A percentile compares a stretch with the other conserved stretches of the same genome.
Evolutionary conservation across 2,888 invertebrate species (phyloP).

Genomic region (Scaptomyza parva): DNA sequence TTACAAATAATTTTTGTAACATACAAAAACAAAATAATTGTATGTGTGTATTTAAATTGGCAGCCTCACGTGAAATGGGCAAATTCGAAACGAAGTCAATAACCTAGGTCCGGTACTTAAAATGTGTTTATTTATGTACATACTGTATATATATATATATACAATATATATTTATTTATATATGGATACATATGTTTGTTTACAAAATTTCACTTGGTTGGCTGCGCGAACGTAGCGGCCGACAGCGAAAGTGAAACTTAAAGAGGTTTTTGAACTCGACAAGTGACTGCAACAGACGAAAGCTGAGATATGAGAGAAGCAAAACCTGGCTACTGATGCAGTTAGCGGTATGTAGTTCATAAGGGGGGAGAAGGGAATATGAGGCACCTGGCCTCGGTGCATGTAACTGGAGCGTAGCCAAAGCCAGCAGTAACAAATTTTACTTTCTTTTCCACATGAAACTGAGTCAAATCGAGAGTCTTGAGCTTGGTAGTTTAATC

Average conservation of each 20-base stretch:
- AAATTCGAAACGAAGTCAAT: constrained; percentile 53
- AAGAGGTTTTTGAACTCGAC: constrained; percentile 73
- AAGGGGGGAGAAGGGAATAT: constrained; percentile 1
- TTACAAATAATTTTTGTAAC: too few species aligned
- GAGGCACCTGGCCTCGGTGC: constrained; percentile 51
- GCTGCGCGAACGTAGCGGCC: constrained; percentile 63
- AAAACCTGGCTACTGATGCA: constrained; percentile 6
- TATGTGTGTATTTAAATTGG: constrained; percentile 36
- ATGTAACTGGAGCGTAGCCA: constrained; percentile 76
- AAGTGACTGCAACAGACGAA: constrained; percentile 27
- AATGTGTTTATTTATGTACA: constrained; percentile 2
- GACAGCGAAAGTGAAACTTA: constrained; percentile 76
- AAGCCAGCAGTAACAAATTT: constrained; percentile 55
- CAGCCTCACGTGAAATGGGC: constrained; percentile 60
- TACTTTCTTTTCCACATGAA: constrained; percentile 76
- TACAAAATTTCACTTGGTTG: constrained; percentile 62
- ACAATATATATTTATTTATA: constrained; percentile 5
- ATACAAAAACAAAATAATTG: too few species aligned
- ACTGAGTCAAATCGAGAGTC: constrained; percentile 17
- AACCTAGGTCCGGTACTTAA: constrained; percentile 37
- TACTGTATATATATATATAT: background rate
- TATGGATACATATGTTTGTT: constrained; percentile 5
- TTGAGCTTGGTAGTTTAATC: constrained; percentile 1
- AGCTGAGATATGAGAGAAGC: background rate
- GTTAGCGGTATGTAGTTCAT: background rate